Base-by-base conservation (phyloP, 2,888 invertebrate species). In the Platycnemis pennipes region DNA sequence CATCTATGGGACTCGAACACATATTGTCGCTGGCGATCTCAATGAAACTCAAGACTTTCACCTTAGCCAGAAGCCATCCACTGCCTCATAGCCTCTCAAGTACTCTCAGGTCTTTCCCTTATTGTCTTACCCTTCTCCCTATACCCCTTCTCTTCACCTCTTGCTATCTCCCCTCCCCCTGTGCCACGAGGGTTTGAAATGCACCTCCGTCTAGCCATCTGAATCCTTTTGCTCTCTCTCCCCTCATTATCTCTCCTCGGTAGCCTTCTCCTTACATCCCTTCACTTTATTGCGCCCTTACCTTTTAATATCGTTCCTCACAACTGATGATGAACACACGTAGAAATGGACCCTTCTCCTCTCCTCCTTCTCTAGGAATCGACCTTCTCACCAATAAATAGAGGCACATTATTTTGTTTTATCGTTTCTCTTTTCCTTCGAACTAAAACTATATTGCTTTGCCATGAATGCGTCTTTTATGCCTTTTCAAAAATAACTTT, bases 11-110 rank as follows among this genome's bases (percentile, higher is more conserved):
- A 89, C 56, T 44, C 88, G 37, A 77, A 37, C 77, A 77, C 91
- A 91, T 63, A 91, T 69, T 91, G 91, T 91, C 69, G 63, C 63
- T 44, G 63, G 91, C 91, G 91, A 91, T 91, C 91, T 91, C 91
- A 91, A 91, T 91, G 91, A 91, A 91, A 91, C 91, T 91, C 91
- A 91, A 91, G 91, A 91, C 91, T 91, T 91, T 91, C 91, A 91
- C 89, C 89, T 89, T 42, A 63, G 63, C 69, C 63, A 91, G 63
- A 37, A 91, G 91, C 69, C 53, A 89, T 89, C 53, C 89, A 56
- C 89, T 69, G 63, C 44, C 91, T 91, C 91, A 91, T 91, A 91
- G 44, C 91, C 63, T 37, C 91, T 91, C 91, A 91, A 91, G 91
- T 91, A 69, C 53, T 91, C 91, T 56, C 89, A 53, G 89, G 89